A percentile compares a stretch with the other conserved stretches of the same genome.
phyloP scores from a whole-genome alignment of 2,797 vertebrate species.

The Gallinago nigripennis region DNA sequence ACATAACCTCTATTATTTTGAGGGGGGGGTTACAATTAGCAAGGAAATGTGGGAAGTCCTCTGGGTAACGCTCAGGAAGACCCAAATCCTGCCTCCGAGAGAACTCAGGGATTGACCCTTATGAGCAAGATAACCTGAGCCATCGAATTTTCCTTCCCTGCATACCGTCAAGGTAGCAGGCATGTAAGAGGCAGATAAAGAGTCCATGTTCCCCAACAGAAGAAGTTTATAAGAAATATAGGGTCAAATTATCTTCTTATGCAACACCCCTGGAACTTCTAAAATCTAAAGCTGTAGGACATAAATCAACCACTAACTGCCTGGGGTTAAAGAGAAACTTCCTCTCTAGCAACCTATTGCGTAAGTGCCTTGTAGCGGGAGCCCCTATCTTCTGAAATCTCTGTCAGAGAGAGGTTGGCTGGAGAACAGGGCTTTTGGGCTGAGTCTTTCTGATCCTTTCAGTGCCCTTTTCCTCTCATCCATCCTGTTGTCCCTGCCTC shows the following conservation, averaged over 20 bases:
- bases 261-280: not conserved
- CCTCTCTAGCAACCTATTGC: constrained; percentile 18
- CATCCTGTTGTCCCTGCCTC: not conserved
- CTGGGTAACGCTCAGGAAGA: not conserved
- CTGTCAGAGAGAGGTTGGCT: not conserved
- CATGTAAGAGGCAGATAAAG: fast-evolving
- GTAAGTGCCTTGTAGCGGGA: not conserved
- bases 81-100: not conserved
- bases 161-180: fast-evolving
- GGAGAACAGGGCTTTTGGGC: not conserved
- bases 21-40: not conserved
- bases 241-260: not conserved
- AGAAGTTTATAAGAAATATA: fast-evolving
- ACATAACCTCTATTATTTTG: fast-evolving
- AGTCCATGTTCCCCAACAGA: not conserved
- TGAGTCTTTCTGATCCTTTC: not conserved
- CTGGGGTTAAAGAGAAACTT: constrained; percentile 45
- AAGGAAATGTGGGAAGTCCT: fast-evolving
- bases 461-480: not conserved
- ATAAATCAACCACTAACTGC: constrained; percentile 64
- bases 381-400: not conserved
- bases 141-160: fast-evolving
- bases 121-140: fast-evolving
- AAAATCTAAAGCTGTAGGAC: constrained; percentile 26
- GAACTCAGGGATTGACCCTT: not conserved